Percentiles rank a stretch among this genome's conserved stretches.
Evolutionary conservation across 2,113 vertebrate species (phyloP).

Genomic region (Kryptolebias marmoratus): DNA sequence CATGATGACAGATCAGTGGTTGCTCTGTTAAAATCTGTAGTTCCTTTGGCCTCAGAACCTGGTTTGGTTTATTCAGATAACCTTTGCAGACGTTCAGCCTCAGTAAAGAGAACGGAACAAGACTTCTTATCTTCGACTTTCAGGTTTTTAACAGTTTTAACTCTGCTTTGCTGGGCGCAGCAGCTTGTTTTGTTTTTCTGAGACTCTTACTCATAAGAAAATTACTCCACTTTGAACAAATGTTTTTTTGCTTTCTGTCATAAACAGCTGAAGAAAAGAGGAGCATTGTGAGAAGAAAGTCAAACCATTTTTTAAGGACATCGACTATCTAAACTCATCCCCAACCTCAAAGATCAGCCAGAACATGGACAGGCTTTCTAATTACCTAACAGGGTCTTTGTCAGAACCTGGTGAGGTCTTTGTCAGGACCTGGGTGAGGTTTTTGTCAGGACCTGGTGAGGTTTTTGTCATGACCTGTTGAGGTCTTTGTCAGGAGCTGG

Average conservation of each 20-base stretch:
- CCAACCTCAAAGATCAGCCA: too few relatives aligned
- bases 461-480: too few relatives aligned
- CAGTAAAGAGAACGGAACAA: background rate
- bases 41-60: background rate
- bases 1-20: too few relatives aligned
- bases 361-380: too few relatives aligned
- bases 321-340: too few relatives aligned
- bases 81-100: background rate
- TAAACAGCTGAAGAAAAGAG: slow-evolving; percentile 52
- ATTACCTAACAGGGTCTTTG: too few relatives aligned
- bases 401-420: too few relatives aligned
- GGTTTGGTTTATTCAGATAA: background rate
- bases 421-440: too few relatives aligned
- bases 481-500: too few relatives aligned
- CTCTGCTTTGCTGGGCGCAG: background rate
- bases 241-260: background rate
- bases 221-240: background rate
- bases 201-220: slow-evolving; percentile 8
- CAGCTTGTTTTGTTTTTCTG: slow-evolving; percentile 7
- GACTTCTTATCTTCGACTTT: background rate
- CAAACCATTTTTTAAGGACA: too few relatives aligned
- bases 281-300: slow-evolving; percentile 15
- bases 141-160: background rate
- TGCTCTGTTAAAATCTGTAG: too few relatives aligned
- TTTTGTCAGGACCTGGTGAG: too few relatives aligned